Evolutionary conservation across 2,797 vertebrate genomes (phyloP), one percentile per base, ranked within the genome.

Genomic region (Siniperca obscura): DNA sequence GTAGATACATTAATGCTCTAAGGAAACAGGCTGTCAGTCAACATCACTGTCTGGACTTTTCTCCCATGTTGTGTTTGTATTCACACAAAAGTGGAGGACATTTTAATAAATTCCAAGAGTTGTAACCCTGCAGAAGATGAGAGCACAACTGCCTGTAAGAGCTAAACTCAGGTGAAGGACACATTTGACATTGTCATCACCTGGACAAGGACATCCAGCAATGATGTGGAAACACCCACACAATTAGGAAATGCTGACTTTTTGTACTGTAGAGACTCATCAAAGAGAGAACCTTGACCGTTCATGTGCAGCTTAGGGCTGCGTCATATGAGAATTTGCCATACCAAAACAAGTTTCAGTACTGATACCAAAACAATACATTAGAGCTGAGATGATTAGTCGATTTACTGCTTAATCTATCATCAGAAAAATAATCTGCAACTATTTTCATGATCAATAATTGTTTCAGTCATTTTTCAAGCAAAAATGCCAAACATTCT

Each of bases 1-100:
- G 57, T 42, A 50, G 59, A 74, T 30, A 21, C 68, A 70, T 62
- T 19, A 53, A 61, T 16, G 16, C 68, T 78, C n/a, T 12, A 4
- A 46, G 19, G 40, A 71, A 56, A 76, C 38, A 46, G n/a, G 38
- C 22, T 68, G 60, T 13, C 30, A 30, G 30, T 36, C 36, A 36
- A 7, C 36, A 36, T 25, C 27, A 1, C 17, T 22, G 62, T 14
- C 21, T 65, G 53, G 11, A 64, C 14, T 50, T 70, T 64, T 48
- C 13, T 8, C 5, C 16, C 1, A 14, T 27, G 17, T 36, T 30
- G 56, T 22, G 50, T 52, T n/a, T 30, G 10, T 5, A 34, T 56
- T 65, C 1, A 52, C 8, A 6, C 3, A 3, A 19, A 38, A 3
- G 46, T 6, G 2, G 25, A 55, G 22, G 60, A 52, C 16, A 22